Evolutionary conservation across 1,140 invertebrate genomes (phyloP).

Genomic region (Megalopta genalis): DNA sequence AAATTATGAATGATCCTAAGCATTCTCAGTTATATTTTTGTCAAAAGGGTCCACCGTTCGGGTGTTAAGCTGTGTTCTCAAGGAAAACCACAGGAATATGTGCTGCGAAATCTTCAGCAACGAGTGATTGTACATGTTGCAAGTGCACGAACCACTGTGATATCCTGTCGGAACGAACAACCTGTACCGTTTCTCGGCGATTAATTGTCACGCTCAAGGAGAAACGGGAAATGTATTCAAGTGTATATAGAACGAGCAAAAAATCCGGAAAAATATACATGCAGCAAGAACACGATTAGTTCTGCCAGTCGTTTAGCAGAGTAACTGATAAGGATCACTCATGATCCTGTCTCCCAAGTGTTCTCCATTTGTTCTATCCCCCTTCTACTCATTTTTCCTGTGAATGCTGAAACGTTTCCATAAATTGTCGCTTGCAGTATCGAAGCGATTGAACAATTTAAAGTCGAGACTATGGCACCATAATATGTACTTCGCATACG

Average conservation of each 20-base stretch:
- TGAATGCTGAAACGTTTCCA: neutral
- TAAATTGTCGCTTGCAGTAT: neutral
- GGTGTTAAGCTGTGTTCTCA: too few species aligned
- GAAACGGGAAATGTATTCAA: slow-evolving; percentile 11
- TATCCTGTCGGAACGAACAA: neutral
- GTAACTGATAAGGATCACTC: neutral
- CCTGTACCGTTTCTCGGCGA: neutral
- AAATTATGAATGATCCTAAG: too few species aligned
- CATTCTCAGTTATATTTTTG: too few species aligned
- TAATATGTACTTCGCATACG: too few species aligned
- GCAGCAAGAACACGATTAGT: neutral
- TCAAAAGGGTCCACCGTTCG: too few species aligned
- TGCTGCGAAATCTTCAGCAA: too few species aligned
- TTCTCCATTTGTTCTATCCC: neutral
- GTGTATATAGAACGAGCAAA: neutral
- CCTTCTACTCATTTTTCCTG: neutral
- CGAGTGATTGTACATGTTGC: too few species aligned
- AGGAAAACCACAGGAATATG: too few species aligned
- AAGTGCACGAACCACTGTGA: neutral
- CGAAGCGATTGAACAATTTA: too few species aligned
- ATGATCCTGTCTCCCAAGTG: neutral
- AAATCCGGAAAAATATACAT: neutral
- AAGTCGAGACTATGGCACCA: too few species aligned
- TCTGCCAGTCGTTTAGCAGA: neutral
- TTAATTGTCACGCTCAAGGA: slow-evolving; percentile 19